Percentiles rank a stretch among this genome's conserved stretches.
Evolutionary conservation across 2,888 invertebrate species (phyloP).

Genomic region (Nephrotoma appendiculata): DNA sequence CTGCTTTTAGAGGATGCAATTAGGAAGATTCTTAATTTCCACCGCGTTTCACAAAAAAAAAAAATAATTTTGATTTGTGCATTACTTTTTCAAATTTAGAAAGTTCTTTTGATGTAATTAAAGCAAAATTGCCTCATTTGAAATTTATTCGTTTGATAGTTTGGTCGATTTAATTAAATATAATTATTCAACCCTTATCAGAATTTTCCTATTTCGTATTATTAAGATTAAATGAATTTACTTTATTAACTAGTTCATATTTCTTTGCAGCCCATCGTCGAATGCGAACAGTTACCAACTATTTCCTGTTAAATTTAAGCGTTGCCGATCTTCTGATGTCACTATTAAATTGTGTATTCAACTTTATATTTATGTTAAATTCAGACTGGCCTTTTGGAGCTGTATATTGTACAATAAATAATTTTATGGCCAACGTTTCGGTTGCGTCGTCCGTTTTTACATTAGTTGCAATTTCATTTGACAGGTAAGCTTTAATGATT

Average conservation of each 20-base stretch:
- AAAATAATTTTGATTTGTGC: too few relatives aligned
- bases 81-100: too few relatives aligned
- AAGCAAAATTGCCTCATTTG: too few relatives aligned
- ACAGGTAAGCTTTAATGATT: slow-evolving; percentile 50
- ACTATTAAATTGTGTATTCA: slow-evolving; percentile 76
- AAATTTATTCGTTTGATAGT: too few relatives aligned
- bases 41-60: too few relatives aligned
- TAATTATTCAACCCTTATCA: too few relatives aligned
- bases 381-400: slow-evolving; percentile 82
- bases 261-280: slow-evolving; percentile 53
- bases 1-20: too few relatives aligned
- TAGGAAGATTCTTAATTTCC: too few relatives aligned
- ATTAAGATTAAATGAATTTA: neutral
- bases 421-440: slow-evolving; percentile 82
- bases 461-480: slow-evolving; percentile 82
- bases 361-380: slow-evolving; percentile 76
- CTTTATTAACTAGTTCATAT: neutral
- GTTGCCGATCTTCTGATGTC: slow-evolving; percentile 80
- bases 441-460: slow-evolving; percentile 91
- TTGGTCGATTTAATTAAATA: too few relatives aligned
- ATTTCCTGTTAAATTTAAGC: slow-evolving; percentile 79
- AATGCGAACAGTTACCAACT: slow-evolving; percentile 84
- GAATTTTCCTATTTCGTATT: neutral
- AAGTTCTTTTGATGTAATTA: too few relatives aligned
- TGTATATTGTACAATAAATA: slow-evolving; percentile 77